phyloP scores from a whole-genome alignment of 2,797 vertebrate genomes.

The Poeciliopsis gracilis region DNA sequence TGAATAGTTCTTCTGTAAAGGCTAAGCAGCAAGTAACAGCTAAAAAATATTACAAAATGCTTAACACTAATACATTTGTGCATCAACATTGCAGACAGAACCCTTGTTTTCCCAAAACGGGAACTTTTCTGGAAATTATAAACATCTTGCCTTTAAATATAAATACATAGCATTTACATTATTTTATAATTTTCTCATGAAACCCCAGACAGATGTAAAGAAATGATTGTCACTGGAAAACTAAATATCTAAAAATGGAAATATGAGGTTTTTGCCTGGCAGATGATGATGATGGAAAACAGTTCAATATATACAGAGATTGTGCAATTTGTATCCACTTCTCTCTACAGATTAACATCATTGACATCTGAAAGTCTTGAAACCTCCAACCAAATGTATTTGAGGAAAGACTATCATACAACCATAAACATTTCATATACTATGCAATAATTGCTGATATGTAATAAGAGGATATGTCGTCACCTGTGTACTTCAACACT shows the following conservation, averaged over 20 bases:
- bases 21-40: neutral
- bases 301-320: constrained; percentile 22
- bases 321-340: constrained; percentile 15
- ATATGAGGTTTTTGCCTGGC: neutral
- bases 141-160: neutral
- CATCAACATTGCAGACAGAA: neutral
- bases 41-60: constrained; percentile 1
- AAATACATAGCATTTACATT: neutral
- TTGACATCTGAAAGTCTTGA: constrained; percentile 43
- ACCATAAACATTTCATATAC: constrained; percentile 21
- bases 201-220: neutral
- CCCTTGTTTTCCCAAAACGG: neutral
- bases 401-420: constrained; percentile 8
- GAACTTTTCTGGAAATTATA: neutral
- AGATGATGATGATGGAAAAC: neutral
- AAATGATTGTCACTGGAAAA: neutral
- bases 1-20: neutral
- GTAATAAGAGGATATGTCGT: neutral
- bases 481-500: neutral
- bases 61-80: neutral
- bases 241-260: neutral
- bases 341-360: constrained; percentile 40
- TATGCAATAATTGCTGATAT: neutral
- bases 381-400: constrained; percentile 27
- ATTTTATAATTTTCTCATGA: neutral